Percentiles rank a stretch among this genome's conserved stretches.
phyloP scores from a whole-genome alignment of 2,797 vertebrate genomes.

The Falco biarmicus region DNA sequence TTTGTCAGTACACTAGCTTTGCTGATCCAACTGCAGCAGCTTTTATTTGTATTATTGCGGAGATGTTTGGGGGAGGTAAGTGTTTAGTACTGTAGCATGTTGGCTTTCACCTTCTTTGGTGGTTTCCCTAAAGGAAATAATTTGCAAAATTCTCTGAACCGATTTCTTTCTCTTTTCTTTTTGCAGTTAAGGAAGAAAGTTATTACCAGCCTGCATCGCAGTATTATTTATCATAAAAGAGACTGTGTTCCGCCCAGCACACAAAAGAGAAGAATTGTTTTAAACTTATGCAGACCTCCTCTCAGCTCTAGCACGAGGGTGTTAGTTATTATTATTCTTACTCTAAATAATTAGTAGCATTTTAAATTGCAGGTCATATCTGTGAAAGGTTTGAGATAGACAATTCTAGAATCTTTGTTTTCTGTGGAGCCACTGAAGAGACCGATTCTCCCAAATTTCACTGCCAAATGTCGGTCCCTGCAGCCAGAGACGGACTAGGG shows the following conservation, averaged over 20 bases:
- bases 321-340: neutral
- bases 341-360: neutral
- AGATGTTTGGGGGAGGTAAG: neutral
- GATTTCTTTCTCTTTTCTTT: neutral
- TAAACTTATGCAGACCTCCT: neutral
- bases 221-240: neutral
- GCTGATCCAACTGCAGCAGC: slow-evolving; percentile 38
- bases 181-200: neutral
- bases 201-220: neutral
- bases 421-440: neutral
- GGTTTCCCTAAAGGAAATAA: neutral
- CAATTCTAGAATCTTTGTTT: neutral
- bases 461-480: neutral
- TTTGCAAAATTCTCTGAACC: neutral
- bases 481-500: neutral
- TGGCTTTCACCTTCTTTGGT: slow-evolving; percentile 10
- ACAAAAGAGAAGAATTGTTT: neutral
- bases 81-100: neutral
- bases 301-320: neutral
- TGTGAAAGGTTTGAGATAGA: neutral
- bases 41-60: neutral
- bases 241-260: neutral
- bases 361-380: neutral
- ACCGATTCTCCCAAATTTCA: neutral
- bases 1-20: neutral